Base-by-base conservation (phyloP, 2,797 vertebrate species). In the Alosa sapidissima region DNA sequence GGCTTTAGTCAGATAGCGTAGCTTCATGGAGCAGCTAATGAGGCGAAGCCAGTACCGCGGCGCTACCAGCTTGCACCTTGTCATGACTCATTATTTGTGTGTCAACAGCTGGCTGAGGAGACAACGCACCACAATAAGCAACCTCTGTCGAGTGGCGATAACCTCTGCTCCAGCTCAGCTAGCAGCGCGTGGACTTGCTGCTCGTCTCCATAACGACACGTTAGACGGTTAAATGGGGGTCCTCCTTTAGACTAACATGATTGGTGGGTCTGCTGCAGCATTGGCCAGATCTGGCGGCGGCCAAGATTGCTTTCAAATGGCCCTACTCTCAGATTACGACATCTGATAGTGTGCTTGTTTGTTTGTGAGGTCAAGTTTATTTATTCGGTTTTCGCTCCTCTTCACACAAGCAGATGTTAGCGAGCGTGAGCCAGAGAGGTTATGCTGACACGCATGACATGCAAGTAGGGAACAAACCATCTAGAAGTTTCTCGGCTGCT, bases 1-100 rank as follows among this genome's bases (percentile, higher is more conserved):
- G 41, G 68, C 41, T 75, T 75, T 75, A 75, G 65, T 13, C 28
- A 16, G 65, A 36, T 75, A 75, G 68, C 68, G 5, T 19, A 75
- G 68, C 68, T 36, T 41, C 68, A 36, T 21, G 21, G 55, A 36
- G 33, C 68, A 75, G 68, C 36, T 75, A 75, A 75, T 75, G 68
- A 75, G 68, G 68, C 68, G 33, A 2, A 3, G 14, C 14, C 33
- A 75, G 13, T 4, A 10, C 68, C 13, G 86, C 86, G 75, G 82
- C 41, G 0, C 81, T 81, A 86, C 84, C 81, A n/a, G 85, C 87
- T 85, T 90, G 82, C 2, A 4, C 82, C 28, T 0, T 88, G 88
- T 90, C 89, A 87, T 84, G 86, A 90, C 87, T 88, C 84, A 86
- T 91, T 89, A 90, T 90, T 88, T 85, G 83, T 72, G 78, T 86